These are phyloP conservation scores for Atrina japonica DNA, from an alignment of 2,888 invertebrate species.

Conservation along the genomic window DNA sequence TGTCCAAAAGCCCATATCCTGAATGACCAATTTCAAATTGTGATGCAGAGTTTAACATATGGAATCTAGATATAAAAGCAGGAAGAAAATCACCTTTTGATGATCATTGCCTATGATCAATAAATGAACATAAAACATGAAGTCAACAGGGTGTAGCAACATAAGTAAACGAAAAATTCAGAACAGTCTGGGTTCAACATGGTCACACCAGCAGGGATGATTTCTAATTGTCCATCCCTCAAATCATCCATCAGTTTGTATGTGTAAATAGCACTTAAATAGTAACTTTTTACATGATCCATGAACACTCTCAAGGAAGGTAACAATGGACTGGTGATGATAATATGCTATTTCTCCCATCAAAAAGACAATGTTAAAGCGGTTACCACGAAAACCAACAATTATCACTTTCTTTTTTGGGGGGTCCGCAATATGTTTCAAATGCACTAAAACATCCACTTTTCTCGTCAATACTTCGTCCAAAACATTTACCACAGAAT, in stretches of 20 bases:
- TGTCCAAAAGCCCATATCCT: no score
- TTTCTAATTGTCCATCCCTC: no score
- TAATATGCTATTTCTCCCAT: constrained; percentile 32
- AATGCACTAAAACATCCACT: constrained; percentile 22
- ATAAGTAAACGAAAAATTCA: constrained; percentile 28
- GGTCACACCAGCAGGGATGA: no score
- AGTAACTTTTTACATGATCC: constrained; percentile 31
- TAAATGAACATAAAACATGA: no score
- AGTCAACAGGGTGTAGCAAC: constrained; percentile 17
- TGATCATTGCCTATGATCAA: no score
- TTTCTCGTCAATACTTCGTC: constrained; percentile 28
- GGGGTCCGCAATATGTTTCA: constrained; percentile 9
- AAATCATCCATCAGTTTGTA: no score
- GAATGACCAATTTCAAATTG: constrained; percentile 24
- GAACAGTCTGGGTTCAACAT: no score
- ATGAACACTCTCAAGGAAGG: constrained; percentile 32
- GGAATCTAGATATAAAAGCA: no score
- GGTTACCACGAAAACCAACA: constrained; percentile 21
- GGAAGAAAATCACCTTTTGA: no score
- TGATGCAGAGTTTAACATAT: background rate
- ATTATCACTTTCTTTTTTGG: constrained; percentile 19
- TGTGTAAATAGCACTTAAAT: no score
- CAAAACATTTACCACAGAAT: constrained; percentile 27
- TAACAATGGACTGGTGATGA: constrained; percentile 34
- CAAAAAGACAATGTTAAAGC: constrained; percentile 32